Percentiles rank a stretch among this genome's conserved stretches.
Conservation (phyloP, 2,113 vertebrate species). For the Tauraco erythrolophus region DNA sequence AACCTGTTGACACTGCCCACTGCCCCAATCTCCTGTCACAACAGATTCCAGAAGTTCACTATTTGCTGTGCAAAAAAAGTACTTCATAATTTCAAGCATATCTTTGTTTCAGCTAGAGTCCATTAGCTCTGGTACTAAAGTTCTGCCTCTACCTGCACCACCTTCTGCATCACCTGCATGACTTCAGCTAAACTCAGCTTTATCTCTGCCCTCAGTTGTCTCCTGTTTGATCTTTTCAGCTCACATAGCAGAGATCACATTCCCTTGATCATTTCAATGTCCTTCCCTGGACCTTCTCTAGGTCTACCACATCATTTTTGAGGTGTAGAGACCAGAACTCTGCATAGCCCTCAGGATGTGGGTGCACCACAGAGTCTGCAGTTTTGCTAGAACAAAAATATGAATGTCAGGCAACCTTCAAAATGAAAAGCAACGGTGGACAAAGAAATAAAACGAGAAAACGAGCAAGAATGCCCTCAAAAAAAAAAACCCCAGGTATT, state of each 20-base stretch:
- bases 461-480: neutral
- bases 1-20: neutral
- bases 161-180: neutral
- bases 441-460: neutral
- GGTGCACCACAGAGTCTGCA: neutral
- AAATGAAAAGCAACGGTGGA: neutral
- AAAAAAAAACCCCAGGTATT: neutral
- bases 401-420: neutral
- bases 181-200: neutral
- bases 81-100: neutral
- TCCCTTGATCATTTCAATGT: neutral
- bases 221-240: neutral
- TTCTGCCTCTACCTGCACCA: neutral
- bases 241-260: neutral
- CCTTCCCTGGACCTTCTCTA: neutral
- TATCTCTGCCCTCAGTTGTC: neutral
- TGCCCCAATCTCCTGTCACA: neutral
- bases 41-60: neutral
- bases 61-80: neutral
- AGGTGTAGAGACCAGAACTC: neutral
- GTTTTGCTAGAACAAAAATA: neutral
- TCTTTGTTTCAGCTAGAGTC: neutral
- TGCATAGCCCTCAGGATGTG: neutral
- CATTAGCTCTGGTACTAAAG: neutral
- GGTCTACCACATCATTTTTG: neutral